Base-by-base conservation (phyloP, 2,888 invertebrate species). In the Sphaerophoria rueppellii region DNA sequence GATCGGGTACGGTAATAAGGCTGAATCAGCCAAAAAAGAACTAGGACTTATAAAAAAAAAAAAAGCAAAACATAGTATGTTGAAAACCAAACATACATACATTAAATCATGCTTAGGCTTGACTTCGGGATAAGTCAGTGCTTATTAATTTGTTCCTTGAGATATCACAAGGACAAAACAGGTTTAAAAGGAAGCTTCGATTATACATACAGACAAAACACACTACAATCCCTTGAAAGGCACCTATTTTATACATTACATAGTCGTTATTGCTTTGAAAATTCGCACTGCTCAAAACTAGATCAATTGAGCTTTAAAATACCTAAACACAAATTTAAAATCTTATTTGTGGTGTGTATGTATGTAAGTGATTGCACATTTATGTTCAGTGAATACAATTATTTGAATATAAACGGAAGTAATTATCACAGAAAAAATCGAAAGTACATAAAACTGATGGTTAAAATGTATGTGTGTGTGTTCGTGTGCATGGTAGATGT, bases 381-480 rank as follows among this genome's bases (percentile, higher is more conserved):
- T 52, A 46, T 32, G 50, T 74, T 69, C 63, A 70, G 61, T 61
- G 67, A 65, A 46, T 46, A 40, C 40, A 40, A 24, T 40, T 40
- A 57, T 60, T 58, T 52, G 43, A 73, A 60, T 77, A 70, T 60
- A 69, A 57, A 50, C 70, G 67, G 75, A 71, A 69, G 76, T 57
- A 81, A 65, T 85, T 85, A 85, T 85, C 85, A 85, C 85, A 85
- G 85, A 85, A 85, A 63, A 81, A 85, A 73, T 85, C 73, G 81
- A 85, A 85, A 85, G 76, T 24, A 24, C 58, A 79, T 60, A 12
- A 16, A 54, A 72, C 55, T 16, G n/a, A 63, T 63, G 63, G 32
- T 63, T 34, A 37, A 14, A 46, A 40, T 32, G 35, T 57, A 52
- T 57, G 24, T 60, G 40, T 48, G 63, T 69, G 32, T 54, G 43